Evolutionary conservation across 2,888 invertebrate genomes (phyloP), one percentile per base, ranked within the genome.

Genomic region (Trichacis sp.): DNA sequence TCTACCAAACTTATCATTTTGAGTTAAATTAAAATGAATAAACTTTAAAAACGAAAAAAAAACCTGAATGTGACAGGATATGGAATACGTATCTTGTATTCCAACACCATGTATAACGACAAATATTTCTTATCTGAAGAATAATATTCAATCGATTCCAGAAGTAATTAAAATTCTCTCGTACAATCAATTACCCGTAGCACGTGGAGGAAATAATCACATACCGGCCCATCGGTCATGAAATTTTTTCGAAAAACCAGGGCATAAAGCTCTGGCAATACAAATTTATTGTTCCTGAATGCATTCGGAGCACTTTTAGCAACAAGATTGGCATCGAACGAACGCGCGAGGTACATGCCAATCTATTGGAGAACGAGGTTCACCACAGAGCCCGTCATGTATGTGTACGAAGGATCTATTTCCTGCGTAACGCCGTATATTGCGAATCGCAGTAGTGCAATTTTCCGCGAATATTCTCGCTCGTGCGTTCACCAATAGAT

Each of bases 271-370:
- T 61, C 61, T n/a, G 58, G 49, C 61, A 55, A 66, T 61, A 36
- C 52, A 58, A 66, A 66, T 66, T 66, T 61, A 66, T 61, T 61
- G 65, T 66, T 66, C 58, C 65, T 58, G 57, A 58, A 66, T 66
- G 51, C 58, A 55, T 66, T 60, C 51, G 61, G 71, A 36, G 53
- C 53, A 68, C 53, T 67, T 69, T 70, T 68, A 65, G 60, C 69
- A 55, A 64, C 67, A 72, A 70, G 70, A 73, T 71, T 71, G 73
- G 67, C 67, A 66, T 64, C 58, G 60, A 48, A 59, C 60, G 67
- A 49, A 63, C 67, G 71, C 67, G 70, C 70, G 73, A 74, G 72
- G 66, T 68, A 71, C 71, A 73, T 74, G 71, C 73, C 66, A 70
- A 74, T 71, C 66, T 47, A 50, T 45, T 65, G 58, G 56, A 61